A percentile compares a stretch with the other conserved stretches of the same genome.
These are phyloP conservation scores for Ramphastos sulfuratus DNA, from an alignment of 2,113 vertebrate genomes.

Conservation along the genomic window DNA sequence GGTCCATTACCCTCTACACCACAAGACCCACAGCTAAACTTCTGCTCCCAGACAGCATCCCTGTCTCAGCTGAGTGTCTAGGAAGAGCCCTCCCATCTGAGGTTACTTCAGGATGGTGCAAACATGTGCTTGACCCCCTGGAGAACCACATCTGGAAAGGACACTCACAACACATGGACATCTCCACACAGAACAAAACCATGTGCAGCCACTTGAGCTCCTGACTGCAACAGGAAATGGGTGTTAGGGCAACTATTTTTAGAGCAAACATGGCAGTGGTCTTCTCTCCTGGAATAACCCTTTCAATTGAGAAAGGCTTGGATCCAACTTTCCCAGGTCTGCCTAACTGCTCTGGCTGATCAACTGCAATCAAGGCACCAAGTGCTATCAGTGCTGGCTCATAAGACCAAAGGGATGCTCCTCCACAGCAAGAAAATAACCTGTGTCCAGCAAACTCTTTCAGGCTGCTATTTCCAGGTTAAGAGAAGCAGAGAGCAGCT, in stretches of 20 bases:
- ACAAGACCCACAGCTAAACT: neutral
- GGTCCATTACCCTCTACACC: neutral
- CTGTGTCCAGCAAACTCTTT: neutral
- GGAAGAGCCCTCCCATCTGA: neutral
- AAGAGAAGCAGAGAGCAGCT: neutral
- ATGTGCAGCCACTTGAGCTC: accelerated
- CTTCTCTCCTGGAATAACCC: neutral
- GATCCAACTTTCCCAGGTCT: neutral
- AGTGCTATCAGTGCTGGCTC: neutral
- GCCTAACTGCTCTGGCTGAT: neutral
- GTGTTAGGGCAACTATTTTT: neutral
- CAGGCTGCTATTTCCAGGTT: neutral
- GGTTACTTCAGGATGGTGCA: neutral
- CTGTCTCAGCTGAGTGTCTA: accelerated
- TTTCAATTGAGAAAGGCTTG: neutral
- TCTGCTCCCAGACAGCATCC: neutral
- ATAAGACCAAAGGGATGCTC: neutral
- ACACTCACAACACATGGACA: neutral
- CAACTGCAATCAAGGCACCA: neutral
- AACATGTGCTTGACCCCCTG: neutral
- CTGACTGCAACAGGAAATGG: neutral
- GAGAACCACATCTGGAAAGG: neutral
- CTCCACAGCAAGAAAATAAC: neutral
- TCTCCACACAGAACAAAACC: neutral
- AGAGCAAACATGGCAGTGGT: neutral